phyloP scores from a whole-genome alignment of 2,113 vertebrate genomes.

The Artemisiospiza belli region DNA sequence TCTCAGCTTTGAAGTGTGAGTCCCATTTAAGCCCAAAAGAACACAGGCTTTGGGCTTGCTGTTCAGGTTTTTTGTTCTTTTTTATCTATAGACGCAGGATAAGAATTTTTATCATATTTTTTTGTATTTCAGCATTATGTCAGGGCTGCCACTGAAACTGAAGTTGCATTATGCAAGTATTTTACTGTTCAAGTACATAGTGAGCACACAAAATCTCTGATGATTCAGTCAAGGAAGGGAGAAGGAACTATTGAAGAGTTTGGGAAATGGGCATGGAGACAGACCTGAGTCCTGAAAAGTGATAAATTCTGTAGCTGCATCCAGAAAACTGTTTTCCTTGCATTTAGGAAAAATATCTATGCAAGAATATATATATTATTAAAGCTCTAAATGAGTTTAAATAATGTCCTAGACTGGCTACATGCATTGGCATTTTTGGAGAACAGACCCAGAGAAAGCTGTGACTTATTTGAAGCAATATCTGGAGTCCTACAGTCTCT shows the following conservation, averaged over 20 bases:
- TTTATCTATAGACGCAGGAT: background rate
- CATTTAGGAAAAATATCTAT: background rate
- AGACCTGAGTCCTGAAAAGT: background rate
- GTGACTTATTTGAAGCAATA: background rate
- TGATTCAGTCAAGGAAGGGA: background rate
- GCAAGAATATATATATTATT: background rate
- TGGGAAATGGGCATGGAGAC: background rate
- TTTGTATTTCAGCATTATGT: background rate
- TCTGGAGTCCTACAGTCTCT: background rate
- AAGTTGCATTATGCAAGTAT: background rate
- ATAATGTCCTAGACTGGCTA: background rate
- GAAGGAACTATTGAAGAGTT: background rate
- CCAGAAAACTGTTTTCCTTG: background rate
- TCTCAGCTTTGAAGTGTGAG: constrained; percentile 35
- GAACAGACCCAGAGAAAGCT: background rate
- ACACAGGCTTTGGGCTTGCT: background rate
- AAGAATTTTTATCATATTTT: background rate
- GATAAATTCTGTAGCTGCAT: background rate
- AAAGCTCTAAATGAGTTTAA: background rate
- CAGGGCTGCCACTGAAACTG: background rate
- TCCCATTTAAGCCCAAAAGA: constrained; percentile 8
- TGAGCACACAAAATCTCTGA: background rate
- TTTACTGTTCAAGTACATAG: background rate
- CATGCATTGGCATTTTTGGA: background rate
- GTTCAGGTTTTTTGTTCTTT: background rate